Evolutionary conservation across 2,113 vertebrate species (phyloP).

Genomic region (Xyrauchen texanus): DNA sequence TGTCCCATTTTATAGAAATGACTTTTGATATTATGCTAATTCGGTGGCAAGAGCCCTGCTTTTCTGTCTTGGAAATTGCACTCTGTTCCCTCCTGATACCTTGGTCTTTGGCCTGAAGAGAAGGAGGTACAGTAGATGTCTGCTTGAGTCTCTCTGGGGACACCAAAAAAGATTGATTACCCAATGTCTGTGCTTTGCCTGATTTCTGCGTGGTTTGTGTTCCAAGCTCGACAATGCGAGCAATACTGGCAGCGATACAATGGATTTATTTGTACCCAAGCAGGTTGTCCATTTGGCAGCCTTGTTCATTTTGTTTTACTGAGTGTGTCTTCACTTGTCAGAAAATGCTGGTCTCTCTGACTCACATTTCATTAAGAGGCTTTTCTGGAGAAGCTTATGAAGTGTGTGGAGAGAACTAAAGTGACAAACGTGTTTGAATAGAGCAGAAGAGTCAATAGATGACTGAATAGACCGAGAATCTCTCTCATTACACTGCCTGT

Average conservation of each 20-base stretch:
- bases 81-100: neutral
- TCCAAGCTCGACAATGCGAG: constrained; percentile 30
- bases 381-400: constrained; percentile 41
- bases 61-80: constrained; percentile 9
- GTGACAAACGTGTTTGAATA: constrained; percentile 50
- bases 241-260: constrained; percentile 46
- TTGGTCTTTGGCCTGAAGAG: neutral
- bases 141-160: constrained; percentile 23
- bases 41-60: constrained; percentile 9
- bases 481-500: constrained; percentile 48
- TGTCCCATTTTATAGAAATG: constrained; percentile 14
- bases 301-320: constrained; percentile 38
- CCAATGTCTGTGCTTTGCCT: constrained; percentile 25
- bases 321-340: constrained; percentile 39
- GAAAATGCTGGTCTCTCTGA: neutral
- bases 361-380: constrained; percentile 45
- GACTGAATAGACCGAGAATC: constrained; percentile 40
- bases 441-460: constrained; percentile 50
- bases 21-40: constrained; percentile 41
- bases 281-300: constrained; percentile 17
- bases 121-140: constrained; percentile 17
- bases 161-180: constrained; percentile 41
- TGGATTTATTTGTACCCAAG: constrained; percentile 23
- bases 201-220: constrained; percentile 32
- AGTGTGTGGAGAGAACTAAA: constrained; percentile 43